Evolutionary conservation across 2,797 vertebrate species (phyloP).

Genomic region (Microctenopoma lineatum): DNA sequence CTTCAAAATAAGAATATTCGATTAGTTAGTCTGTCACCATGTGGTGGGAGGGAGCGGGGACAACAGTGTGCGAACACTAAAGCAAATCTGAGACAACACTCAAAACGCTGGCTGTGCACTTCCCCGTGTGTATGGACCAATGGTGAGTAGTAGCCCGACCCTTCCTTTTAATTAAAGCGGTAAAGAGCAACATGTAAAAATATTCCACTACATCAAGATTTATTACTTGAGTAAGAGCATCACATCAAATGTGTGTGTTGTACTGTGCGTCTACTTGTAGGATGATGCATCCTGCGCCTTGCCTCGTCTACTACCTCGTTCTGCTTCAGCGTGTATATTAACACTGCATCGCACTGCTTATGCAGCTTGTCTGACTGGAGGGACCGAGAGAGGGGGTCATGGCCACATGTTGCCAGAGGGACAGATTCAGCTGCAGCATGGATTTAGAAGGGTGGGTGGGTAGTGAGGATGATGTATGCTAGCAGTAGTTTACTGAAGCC

Average conservation of each 20-base stretch:
- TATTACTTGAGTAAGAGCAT: not conserved
- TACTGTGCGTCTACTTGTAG: not conserved
- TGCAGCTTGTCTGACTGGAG: conserved; percentile 18
- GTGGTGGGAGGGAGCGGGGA: conserved; percentile 44
- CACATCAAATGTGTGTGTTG: not conserved
- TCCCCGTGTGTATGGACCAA: not conserved
- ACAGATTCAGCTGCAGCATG: conserved; percentile 35
- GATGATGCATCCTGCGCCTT: no score
- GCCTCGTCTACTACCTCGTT: not conserved
- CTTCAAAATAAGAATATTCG: conserved; percentile 75
- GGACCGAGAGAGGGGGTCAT: conserved; percentile 36
- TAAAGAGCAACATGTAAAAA: not conserved
- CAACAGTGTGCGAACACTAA: conserved; percentile 37
- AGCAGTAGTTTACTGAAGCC: conserved; percentile 54
- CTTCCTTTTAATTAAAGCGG: not conserved
- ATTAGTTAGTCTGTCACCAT: conserved; percentile 70
- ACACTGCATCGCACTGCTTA: not conserved
- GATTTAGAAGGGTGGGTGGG: conserved; percentile 38
- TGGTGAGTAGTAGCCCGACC: not conserved
- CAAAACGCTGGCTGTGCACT: conserved; percentile 20
- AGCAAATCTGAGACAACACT: conserved; percentile 46
- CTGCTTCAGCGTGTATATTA: conserved; percentile 5
- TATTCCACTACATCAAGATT: not conserved
- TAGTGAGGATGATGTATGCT: conserved; percentile 46
- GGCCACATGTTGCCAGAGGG: conserved; percentile 55